Conservation (phyloP, 2,113 vertebrate genomes). For the Myodes glareolus region DNA sequence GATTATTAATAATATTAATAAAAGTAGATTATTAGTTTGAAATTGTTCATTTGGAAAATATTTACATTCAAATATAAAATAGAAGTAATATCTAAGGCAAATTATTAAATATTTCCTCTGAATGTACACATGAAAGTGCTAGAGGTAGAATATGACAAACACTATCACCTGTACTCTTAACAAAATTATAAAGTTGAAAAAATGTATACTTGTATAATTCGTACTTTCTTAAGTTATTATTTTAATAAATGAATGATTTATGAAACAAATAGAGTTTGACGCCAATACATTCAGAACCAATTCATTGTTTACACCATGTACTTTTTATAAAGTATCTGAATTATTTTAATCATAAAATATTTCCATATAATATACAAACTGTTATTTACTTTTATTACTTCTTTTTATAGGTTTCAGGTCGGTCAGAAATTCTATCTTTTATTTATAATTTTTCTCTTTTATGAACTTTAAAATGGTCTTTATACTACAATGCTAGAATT, state of each 20-base stretch:
- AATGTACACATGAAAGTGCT: not conserved
- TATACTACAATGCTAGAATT: not conserved
- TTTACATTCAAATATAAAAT: not conserved
- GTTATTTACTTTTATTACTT: not conserved
- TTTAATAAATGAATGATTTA: not conserved
- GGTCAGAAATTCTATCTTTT: not conserved
- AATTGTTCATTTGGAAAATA: not conserved
- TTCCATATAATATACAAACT: not conserved
- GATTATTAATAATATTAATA: not conserved
- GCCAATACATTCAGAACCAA: not conserved
- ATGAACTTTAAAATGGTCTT: not conserved
- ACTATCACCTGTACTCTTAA: not conserved
- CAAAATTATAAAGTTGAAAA: not conserved
- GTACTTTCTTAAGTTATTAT: not conserved
- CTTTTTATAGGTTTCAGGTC: not conserved
- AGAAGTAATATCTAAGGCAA: not conserved
- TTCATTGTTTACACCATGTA: not conserved
- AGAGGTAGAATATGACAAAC: not conserved
- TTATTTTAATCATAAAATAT: not conserved
- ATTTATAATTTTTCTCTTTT: not conserved
- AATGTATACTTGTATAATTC: not conserved
- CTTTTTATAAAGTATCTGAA: not conserved
- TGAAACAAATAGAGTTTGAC: not conserved
- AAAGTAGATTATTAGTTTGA: not conserved
- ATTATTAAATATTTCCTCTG: not conserved